Conservation (phyloP, 2,888 invertebrate genomes). For the Philhelius pedissequus region DNA sequence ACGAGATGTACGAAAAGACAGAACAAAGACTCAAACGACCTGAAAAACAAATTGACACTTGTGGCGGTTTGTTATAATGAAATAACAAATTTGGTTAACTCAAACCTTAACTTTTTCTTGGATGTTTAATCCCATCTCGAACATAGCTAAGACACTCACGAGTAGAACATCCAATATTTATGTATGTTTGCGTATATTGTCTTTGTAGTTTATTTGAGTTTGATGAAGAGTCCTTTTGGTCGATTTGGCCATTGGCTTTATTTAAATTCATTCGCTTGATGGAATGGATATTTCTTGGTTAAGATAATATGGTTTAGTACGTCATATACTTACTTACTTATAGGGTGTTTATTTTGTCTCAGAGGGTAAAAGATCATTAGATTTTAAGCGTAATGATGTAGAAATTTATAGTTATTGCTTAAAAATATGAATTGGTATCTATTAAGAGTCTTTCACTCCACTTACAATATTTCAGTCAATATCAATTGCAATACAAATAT, state of each 20-base stretch:
- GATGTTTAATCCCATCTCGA: not conserved
- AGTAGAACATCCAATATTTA: not conserved
- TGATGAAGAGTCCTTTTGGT: not conserved
- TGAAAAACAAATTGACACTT: not conserved
- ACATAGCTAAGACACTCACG: not conserved
- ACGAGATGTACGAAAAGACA: too few relatives aligned
- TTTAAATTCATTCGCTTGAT: conserved; percentile 45
- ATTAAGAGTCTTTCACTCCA: too few relatives aligned
- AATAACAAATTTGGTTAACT: not conserved
- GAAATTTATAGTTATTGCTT: too few relatives aligned
- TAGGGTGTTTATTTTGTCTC: not conserved
- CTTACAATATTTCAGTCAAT: too few relatives aligned
- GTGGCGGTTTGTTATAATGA: conserved; percentile 3
- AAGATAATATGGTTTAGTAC: too few relatives aligned
- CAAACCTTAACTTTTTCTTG: not conserved
- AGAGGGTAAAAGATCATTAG: not conserved
- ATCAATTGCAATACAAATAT: too few relatives aligned
- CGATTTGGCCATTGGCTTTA: conserved; percentile 41
- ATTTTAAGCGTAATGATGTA: not conserved
- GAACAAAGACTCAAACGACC: not conserved
- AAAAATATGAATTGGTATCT: too few relatives aligned
- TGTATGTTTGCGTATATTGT: not conserved
- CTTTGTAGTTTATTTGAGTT: not conserved
- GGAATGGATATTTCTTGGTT: too few relatives aligned
- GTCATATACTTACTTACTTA: too few relatives aligned